phyloP scores from a whole-genome alignment of 2,113 vertebrate genomes.

The Henicopernis longicauda region DNA sequence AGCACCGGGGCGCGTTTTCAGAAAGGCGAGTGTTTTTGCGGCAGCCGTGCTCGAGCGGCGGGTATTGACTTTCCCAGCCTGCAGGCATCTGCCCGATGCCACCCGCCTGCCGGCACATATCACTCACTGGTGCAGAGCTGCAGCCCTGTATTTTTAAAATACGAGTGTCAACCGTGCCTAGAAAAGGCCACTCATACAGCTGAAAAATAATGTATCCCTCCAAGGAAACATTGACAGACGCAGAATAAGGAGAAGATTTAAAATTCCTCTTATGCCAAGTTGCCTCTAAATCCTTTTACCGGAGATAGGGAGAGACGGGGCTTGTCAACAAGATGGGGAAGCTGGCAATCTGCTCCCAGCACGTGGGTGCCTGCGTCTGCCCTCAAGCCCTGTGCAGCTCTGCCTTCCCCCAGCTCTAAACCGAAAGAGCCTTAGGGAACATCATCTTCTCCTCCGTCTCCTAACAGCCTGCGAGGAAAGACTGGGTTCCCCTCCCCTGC shows the following conservation, averaged over 20 bases:
- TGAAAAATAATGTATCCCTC: not conserved
- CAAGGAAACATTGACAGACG: not conserved
- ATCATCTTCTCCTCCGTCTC: not conserved
- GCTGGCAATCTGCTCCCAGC: not conserved
- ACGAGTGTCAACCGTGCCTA: not conserved
- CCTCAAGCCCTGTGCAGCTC: not conserved
- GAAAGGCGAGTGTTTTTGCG: not conserved
- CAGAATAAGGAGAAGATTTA: not conserved
- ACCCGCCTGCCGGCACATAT: rapidly evolving
- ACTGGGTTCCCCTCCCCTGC: not conserved
- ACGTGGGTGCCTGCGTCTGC: not conserved
- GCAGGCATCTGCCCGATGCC: not conserved
- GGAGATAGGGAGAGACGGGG: not conserved
- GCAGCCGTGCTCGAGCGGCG: rapidly evolving
- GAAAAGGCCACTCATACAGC: not conserved
- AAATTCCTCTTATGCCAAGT: not conserved
- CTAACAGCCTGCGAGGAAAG: not conserved
- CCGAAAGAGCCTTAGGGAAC: not conserved
- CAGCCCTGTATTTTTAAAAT: not conserved
- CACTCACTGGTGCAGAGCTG: rapidly evolving
- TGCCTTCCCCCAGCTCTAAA: not conserved
- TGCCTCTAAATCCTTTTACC: not conserved
- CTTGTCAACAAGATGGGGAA: not conserved
- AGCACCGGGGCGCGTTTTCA: not conserved
- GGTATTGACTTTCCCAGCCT: not conserved